Base-by-base conservation (phyloP, 2,888 invertebrate genomes). In the Arctia plantaginis region DNA sequence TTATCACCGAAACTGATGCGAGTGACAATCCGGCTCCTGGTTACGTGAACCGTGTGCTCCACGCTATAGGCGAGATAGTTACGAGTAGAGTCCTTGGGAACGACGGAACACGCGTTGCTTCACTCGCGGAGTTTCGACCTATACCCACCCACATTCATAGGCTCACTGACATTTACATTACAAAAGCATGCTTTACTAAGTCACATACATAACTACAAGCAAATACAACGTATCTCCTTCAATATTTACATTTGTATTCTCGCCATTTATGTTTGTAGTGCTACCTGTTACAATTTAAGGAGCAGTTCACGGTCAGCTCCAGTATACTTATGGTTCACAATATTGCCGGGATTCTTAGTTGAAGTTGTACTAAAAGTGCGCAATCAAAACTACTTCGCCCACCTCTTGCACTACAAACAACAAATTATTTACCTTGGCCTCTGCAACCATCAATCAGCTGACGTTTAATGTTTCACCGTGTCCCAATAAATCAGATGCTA, bases 161-260 rank as follows among this genome's bases (percentile, higher is more conserved):
- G 30, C 62, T 64, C 41, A 59, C 20, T 70, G 62, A 62, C 30
- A 70, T 64, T 64, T 70, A 41, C 70, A 70, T 62, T 8, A 70
- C 62, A 70, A 64, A 70, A 62, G 30, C 33, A 44, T 44, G 13
- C n/a, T 27, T 13, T 30, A 44, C n/a, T n/a, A 44, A 67, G 4
- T 41, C 6, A 27, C 30, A 6, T 6, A 35, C 23, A 35, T 3
- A 20, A 12, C 20, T 62, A 69, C 27, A 44, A 44, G 20, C 66
- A 67, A 67, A 44, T 44, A 41, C 30, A 44, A 27, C n/a, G 41
- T n/a, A 66, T 41, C 66, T 41, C 66, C 27, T 59, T 59, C 27
- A 59, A n/a, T n/a, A n/a, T n/a, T n/a, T 44, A 27, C 6, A 10
- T 27, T 30, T 44, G 10, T 20, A 27, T 66, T 41, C n/a, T 41